These are phyloP conservation scores for Suricata suricatta DNA, from an alignment of 2,113 vertebrate genomes.

Conservation along the genomic window DNA sequence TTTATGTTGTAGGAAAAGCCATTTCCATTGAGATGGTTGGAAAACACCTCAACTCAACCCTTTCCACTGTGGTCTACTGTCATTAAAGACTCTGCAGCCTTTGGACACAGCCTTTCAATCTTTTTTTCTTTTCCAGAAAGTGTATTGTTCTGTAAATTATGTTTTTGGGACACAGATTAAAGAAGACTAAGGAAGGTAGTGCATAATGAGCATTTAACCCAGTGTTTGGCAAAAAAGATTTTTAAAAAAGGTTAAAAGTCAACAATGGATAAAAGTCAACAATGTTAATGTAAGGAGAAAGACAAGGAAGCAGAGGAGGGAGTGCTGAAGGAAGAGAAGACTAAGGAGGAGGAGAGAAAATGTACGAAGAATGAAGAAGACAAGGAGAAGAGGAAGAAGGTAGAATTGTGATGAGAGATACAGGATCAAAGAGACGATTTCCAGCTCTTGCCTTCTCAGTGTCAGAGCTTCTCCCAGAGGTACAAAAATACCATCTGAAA, in stretches of 20 bases:
- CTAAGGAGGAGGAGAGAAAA: not conserved
- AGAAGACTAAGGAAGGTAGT: not conserved
- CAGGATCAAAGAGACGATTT: not conserved
- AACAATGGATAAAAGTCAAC: not conserved
- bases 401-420: not conserved
- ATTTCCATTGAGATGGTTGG: not conserved
- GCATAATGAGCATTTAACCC: not conserved
- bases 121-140: slow-evolving; percentile 8
- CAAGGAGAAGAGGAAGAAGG: not conserved
- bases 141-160: not conserved
- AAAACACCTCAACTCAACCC: not conserved
- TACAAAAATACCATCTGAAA: not conserved
- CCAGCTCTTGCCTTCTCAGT: not conserved
- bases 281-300: not conserved
- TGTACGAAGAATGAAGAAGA: not conserved
- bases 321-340: not conserved
- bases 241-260: not conserved
- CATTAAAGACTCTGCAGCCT: not conserved
- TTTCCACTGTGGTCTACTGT: not conserved
- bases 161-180: not conserved
- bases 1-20: not conserved
- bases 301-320: not conserved
- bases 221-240: not conserved
- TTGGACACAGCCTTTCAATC: not conserved
- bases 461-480: not conserved